Evolutionary conservation across 37 sponge, comb jelly and placozoan genomes (phyloP), one percentile per base, ranked within the genome.

Genomic region (Amphimedon queenslandica): DNA sequence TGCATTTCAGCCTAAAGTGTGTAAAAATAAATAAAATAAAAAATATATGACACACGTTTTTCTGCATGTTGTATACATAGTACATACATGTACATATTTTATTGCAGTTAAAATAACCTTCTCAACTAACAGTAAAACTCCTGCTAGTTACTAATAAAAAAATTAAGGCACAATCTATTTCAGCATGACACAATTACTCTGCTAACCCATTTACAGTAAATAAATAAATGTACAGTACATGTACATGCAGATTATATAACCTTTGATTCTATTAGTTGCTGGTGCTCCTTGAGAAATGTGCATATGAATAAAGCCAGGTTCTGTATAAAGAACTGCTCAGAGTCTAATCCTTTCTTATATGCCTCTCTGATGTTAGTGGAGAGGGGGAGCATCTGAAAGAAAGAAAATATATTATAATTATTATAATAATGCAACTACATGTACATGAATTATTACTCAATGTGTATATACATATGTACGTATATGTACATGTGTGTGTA

Each of bases 261-360:
- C 71, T 89, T 92, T 65, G 64, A 81, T 74, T 93, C 94, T 31
- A 96, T 63, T 34, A 98, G 83, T 10, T 69, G 63, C 30, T 81
- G 91, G 71, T 98, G 99, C 55, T 92, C 93, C 64, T 83, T 91
- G 57, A 98, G 75, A 63, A 95, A 92, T 1, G 93, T 95, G 75
- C 91, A 87, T 38, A 98, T 86, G 67, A 94, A 98, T 35, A 98
- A 84, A 20, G 93, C 93, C 64, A 98, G 66, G 73, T 98, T 95
- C 69, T 92, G 99, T 24, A 98, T 98, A 75, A 98, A 98, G 78
- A 84, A 77, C 82, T 98, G 99, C 51, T 98, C 99, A 37, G 92
- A 90, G 32, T 92, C 90, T 35, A 80, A 64, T 23, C 99, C 99
- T 40, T 81, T 87, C 76, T 90, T 84, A 79, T 94, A 98, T n/a